Conservation (phyloP, 2,113 vertebrate genomes). For the Grallaria varia region DNA sequence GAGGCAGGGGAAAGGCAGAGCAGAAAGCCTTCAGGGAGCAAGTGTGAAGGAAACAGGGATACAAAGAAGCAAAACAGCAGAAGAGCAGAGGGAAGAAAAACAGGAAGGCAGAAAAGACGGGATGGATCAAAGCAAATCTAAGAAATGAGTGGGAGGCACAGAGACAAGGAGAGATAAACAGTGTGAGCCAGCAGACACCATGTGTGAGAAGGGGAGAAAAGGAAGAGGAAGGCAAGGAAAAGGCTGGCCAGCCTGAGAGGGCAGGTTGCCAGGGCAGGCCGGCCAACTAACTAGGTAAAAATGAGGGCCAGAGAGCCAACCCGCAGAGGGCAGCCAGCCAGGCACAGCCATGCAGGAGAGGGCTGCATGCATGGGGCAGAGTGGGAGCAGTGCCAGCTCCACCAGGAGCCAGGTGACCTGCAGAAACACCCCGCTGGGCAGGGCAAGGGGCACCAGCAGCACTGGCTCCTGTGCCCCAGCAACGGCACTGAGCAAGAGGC, state of each 20-base stretch:
- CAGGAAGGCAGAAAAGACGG: slow-evolving; percentile 13
- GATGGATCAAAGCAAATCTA: slow-evolving; percentile 53
- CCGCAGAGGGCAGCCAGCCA: neutral
- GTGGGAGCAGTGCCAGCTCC: neutral
- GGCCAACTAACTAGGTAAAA: neutral
- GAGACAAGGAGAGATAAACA: slow-evolving; percentile 49
- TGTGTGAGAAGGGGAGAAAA: slow-evolving; percentile 15
- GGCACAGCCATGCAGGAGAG: neutral
- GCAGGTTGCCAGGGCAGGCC: neutral
- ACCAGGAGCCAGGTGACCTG: neutral
- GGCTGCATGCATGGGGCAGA: rapidly evolving
- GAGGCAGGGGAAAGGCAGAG: neutral
- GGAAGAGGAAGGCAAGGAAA: neutral
- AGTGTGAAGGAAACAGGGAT: slow-evolving; percentile 18
- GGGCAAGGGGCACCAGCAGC: rapidly evolving
- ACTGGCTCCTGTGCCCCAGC: neutral
- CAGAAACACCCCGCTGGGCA: rapidly evolving
- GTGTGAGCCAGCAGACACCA: slow-evolving; percentile 46
- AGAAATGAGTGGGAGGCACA: slow-evolving; percentile 41
- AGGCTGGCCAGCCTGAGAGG: neutral
- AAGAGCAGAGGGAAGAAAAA: slow-evolving; percentile 35
- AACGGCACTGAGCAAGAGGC: neutral
- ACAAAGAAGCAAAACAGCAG: slow-evolving; percentile 26
- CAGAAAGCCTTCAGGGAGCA: slow-evolving; percentile 29
- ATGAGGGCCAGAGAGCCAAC: neutral